These are phyloP conservation scores for Rhagologus leucostigma DNA, from an alignment of 2,113 vertebrate genomes.

Conservation along the genomic window DNA sequence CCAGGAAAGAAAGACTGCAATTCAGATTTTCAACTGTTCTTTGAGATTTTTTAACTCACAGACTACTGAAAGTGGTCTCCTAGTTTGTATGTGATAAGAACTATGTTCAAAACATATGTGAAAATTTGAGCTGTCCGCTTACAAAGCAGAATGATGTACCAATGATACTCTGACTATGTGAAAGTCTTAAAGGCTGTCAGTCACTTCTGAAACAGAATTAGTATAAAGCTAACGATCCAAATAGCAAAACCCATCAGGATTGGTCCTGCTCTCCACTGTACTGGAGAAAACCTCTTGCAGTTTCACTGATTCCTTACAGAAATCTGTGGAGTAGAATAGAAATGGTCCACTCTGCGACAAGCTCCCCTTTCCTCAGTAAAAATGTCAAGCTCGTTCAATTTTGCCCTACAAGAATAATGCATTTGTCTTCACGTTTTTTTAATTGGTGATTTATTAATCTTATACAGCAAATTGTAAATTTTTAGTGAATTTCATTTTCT, in stretches of 20 bases:
- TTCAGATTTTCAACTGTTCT: background rate
- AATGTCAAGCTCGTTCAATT: background rate
- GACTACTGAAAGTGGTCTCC: background rate
- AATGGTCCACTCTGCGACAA: background rate
- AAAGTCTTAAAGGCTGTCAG: background rate
- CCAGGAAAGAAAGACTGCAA: background rate
- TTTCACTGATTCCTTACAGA: background rate
- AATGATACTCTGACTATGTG: background rate
- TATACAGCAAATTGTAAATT: background rate
- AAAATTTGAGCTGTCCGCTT: background rate
- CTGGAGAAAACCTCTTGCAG: background rate
- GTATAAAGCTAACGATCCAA: background rate
- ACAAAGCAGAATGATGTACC: background rate
- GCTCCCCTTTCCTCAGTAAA: background rate
- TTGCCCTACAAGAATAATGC: background rate
- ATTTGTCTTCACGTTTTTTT: background rate
- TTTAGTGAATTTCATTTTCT: background rate
- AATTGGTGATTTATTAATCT: background rate
- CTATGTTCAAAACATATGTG: background rate
- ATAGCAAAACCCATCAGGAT: background rate
- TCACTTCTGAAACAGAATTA: background rate
- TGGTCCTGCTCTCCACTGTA: background rate
- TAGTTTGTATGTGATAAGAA: background rate
- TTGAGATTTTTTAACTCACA: background rate
- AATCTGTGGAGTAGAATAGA: background rate